Evolutionary conservation across 2,113 vertebrate species (phyloP).

Genomic region (Chionodraco myersi): DNA sequence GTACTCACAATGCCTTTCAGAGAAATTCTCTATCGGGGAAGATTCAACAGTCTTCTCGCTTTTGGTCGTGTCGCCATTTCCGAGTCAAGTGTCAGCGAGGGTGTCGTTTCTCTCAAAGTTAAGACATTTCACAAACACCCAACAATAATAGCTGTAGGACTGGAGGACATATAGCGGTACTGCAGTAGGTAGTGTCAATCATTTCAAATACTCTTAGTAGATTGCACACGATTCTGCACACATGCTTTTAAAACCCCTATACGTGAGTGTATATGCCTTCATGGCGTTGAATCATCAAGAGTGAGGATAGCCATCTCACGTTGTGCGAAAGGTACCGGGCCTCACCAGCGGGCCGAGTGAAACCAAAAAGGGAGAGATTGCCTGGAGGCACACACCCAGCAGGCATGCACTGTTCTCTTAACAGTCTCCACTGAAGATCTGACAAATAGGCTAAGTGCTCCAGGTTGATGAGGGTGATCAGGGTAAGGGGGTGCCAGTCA

Average conservation of each 20-base stretch:
- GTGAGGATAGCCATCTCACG: constrained; percentile 84
- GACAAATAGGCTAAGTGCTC: constrained; percentile 79
- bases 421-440: constrained; percentile 79
- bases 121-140: constrained; percentile 47
- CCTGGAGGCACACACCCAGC: constrained; percentile 84
- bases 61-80: constrained; percentile 37
- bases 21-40: constrained; percentile 32
- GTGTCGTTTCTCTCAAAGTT: constrained; percentile 21
- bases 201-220: constrained; percentile 73
- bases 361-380: constrained; percentile 79
- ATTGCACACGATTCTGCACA: constrained; percentile 13
- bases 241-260: constrained; percentile 39
- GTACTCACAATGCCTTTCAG: constrained; percentile 45
- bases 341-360: constrained; percentile 79
- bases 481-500: constrained; percentile 60
- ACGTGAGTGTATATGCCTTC: constrained; percentile 74
- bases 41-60: constrained; percentile 29
- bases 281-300: constrained; percentile 82
- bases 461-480: constrained; percentile 69
- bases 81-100: constrained; percentile 16
- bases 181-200: constrained; percentile 79
- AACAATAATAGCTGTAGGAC: constrained; percentile 76
- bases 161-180: constrained; percentile 60
- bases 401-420: constrained; percentile 84
- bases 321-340: constrained; percentile 87